Evolutionary conservation across 2,113 vertebrate genomes (phyloP).

Genomic region (Trichomycterus rosablanca): DNA sequence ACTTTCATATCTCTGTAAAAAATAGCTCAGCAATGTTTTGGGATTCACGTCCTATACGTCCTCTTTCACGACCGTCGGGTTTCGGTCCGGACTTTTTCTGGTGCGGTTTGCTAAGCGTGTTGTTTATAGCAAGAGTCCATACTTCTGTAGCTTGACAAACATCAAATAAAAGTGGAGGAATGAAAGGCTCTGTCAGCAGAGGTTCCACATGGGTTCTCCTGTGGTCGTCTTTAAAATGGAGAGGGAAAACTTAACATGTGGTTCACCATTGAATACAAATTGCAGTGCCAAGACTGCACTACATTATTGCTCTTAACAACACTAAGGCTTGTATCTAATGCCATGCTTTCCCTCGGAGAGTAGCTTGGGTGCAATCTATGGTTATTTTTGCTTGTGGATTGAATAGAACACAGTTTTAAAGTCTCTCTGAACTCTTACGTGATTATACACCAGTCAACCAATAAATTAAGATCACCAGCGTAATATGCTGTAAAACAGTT

Average conservation of each 20-base stretch:
- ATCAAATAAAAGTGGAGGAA: constrained; percentile 67
- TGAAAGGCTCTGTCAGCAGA: constrained; percentile 63
- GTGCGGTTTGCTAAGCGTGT: constrained; percentile 71
- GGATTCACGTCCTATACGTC: neutral
- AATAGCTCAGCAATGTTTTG: constrained; percentile 36
- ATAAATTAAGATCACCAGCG: no score
- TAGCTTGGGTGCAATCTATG: neutral
- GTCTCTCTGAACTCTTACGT: no score
- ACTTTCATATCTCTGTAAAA: no score
- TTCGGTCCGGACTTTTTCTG: constrained; percentile 61
- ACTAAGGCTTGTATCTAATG: constrained; percentile 44
- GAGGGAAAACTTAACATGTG: constrained; percentile 37
- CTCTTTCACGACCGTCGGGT: constrained; percentile 39
- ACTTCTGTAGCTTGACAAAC: constrained; percentile 64
- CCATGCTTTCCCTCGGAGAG: neutral
- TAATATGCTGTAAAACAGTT: no score
- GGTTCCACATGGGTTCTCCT: constrained; percentile 58
- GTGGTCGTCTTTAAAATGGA: constrained; percentile 50
- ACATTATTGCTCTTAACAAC: constrained; percentile 48
- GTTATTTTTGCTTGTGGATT: neutral
- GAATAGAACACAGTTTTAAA: no score
- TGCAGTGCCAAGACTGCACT: constrained; percentile 31
- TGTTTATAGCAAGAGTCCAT: constrained; percentile 68
- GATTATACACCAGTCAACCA: no score
- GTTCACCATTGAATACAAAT: constrained; percentile 48